These are phyloP conservation scores for Toxotes jaculatrix DNA, from an alignment of 2,113 vertebrate genomes.

Conservation along the genomic window DNA sequence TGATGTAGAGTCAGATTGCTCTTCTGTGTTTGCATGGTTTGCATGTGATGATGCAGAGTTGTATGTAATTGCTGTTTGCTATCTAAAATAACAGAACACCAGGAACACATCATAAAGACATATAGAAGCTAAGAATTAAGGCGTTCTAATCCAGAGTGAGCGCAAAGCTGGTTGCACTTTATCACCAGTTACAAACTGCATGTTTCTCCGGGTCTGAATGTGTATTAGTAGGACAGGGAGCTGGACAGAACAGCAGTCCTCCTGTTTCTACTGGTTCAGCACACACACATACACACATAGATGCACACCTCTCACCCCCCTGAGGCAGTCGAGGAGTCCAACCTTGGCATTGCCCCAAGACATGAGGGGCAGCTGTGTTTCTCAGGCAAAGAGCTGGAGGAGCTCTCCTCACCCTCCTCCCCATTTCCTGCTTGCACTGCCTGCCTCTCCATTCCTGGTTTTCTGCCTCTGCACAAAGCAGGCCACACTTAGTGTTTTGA, in stretches of 20 bases:
- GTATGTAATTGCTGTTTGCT: constrained; percentile 1
- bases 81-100: not conserved
- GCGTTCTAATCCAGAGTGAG: constrained; percentile 37
- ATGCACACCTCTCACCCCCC: constrained; percentile 23
- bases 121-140: constrained; percentile 32
- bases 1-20: not conserved
- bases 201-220: constrained; percentile 52
- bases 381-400: constrained; percentile 70
- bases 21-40: not conserved
- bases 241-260: constrained; percentile 67
- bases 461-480: constrained; percentile 57
- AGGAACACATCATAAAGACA: constrained; percentile 4
- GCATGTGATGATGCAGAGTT: not conserved
- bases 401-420: constrained; percentile 67
- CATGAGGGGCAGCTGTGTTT: constrained; percentile 81
- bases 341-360: constrained; percentile 72
- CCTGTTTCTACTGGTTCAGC: constrained; percentile 66
- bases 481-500: constrained; percentile 54
- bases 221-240: constrained; percentile 63
- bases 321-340: constrained; percentile 62
- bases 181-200: constrained; percentile 33
- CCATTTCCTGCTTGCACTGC: constrained; percentile 64
- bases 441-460: constrained; percentile 51
- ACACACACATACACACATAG: constrained; percentile 27
- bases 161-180: constrained; percentile 43